Conservation (phyloP, 1,140 invertebrate species). For the Cecropterus lyciades region DNA sequence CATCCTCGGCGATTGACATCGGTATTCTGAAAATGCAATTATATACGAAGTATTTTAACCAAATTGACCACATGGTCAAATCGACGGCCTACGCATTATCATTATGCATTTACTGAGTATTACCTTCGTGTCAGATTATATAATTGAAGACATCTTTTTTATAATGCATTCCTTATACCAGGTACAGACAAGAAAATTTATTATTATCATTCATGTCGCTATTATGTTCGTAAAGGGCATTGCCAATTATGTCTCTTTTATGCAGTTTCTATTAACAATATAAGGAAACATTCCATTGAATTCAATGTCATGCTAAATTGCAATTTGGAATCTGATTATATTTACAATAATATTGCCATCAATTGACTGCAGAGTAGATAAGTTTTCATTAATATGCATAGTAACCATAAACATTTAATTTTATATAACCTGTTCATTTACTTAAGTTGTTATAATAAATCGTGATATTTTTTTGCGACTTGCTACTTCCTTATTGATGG, state of each 20-base stretch:
- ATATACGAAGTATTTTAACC: conserved; percentile 30
- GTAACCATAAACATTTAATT: neutral
- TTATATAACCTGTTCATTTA: conserved; percentile 8
- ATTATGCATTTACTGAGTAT: conserved; percentile 3
- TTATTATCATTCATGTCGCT: conserved; percentile 13
- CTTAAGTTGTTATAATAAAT: neutral
- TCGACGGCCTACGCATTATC: neutral
- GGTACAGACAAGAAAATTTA: conserved; percentile 1
- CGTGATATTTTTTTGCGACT: conserved; percentile 1
- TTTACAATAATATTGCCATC: too few relatives aligned
- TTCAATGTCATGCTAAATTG: conserved; percentile 3
- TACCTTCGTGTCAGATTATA: conserved; percentile 12
- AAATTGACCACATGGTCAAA: conserved; percentile 22
- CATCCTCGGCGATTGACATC: conserved; percentile 39
- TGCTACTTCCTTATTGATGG: conserved; percentile 15
- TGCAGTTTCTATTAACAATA: conserved; percentile 3
- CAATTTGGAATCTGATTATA: neutral
- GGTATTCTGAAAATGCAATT: conserved; percentile 39
- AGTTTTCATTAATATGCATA: neutral
- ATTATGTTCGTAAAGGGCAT: conserved; percentile 14
- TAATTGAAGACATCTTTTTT: conserved; percentile 16
- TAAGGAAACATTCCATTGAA: conserved; percentile 9
- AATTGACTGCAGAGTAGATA: too few relatives aligned
- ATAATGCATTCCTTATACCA: neutral
- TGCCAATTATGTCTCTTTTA: conserved; percentile 8